A percentile compares a stretch with the other conserved stretches of the same genome.
phyloP scores from a whole-genome alignment of 2,888 invertebrate genomes.

The Nemotelus nigrinus region DNA sequence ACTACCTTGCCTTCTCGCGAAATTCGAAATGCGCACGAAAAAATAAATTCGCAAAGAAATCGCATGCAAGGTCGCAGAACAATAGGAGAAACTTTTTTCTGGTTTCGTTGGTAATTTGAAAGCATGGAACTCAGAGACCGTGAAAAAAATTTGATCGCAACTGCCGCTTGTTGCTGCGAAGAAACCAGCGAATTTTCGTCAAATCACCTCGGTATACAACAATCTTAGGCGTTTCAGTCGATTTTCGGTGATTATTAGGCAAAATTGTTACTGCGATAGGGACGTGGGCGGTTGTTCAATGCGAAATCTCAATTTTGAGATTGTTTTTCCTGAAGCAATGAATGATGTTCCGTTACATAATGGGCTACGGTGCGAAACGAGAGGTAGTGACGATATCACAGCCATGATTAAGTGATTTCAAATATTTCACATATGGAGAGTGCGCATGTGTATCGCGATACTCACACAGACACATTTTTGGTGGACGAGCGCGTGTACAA shows the following conservation, averaged over 20 bases:
- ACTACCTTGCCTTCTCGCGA: not conserved
- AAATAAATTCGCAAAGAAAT: slow-evolving; percentile 4
- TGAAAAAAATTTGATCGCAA: not conserved
- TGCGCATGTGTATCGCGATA: too few species aligned
- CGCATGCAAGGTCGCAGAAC: slow-evolving; percentile 23
- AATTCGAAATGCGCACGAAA: slow-evolving; percentile 9
- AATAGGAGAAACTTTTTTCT: slow-evolving; percentile 8
- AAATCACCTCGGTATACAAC: not conserved
- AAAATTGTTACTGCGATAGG: not conserved
- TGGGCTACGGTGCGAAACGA: not conserved
- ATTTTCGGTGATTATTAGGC: not conserved
- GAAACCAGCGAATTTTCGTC: not conserved
- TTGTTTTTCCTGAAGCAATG: not conserved
- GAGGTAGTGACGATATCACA: too few species aligned
- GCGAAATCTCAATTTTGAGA: not conserved
- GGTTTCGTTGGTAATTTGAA: slow-evolving; percentile 13
- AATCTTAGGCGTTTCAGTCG: not conserved
- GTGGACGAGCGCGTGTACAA: not conserved
- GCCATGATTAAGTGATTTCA: too few species aligned
- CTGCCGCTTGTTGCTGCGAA: not conserved
- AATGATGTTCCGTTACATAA: slow-evolving; percentile 1
- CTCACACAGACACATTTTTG: not conserved
- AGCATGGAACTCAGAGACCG: not conserved
- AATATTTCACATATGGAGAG: too few species aligned
- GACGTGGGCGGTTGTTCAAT: not conserved